These are phyloP conservation scores for Chloebia gouldiae DNA, from an alignment of 2,113 vertebrate species.

Conservation along the genomic window DNA sequence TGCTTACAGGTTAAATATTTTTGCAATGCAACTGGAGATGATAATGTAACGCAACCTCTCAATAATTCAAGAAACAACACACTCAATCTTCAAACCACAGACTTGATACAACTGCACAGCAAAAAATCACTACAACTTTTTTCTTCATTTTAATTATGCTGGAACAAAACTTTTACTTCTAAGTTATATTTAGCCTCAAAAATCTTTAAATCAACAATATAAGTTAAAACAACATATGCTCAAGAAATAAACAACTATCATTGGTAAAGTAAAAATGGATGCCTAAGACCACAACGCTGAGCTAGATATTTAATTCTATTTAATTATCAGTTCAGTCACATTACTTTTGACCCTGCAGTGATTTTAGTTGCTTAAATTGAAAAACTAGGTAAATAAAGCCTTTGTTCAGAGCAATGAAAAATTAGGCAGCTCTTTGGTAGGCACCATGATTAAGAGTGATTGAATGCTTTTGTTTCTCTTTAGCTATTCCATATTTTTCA, in stretches of 20 bases:
- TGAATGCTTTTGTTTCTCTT: background rate
- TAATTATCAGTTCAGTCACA: background rate
- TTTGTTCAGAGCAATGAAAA: background rate
- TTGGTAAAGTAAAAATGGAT: background rate
- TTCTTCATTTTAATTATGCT: background rate
- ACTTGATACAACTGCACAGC: background rate
- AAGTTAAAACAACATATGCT: background rate
- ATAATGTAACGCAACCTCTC: background rate
- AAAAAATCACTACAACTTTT: background rate
- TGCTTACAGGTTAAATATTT: slow-evolving; percentile 67
- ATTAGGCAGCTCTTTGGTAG: background rate
- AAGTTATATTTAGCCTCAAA: background rate
- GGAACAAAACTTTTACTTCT: background rate
- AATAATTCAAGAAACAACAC: background rate
- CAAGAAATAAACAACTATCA: background rate
- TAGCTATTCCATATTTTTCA: background rate
- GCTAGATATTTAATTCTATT: background rate
- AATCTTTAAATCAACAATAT: background rate
- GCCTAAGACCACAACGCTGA: background rate
- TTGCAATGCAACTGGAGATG: background rate
- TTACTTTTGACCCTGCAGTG: background rate
- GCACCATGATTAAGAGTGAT: background rate
- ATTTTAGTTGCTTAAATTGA: background rate
- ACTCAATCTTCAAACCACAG: background rate
- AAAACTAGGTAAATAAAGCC: background rate